These are phyloP conservation scores for Amblyjoppa fuscipennis DNA, from an alignment of 2,888 invertebrate genomes.

Conservation along the genomic window DNA sequence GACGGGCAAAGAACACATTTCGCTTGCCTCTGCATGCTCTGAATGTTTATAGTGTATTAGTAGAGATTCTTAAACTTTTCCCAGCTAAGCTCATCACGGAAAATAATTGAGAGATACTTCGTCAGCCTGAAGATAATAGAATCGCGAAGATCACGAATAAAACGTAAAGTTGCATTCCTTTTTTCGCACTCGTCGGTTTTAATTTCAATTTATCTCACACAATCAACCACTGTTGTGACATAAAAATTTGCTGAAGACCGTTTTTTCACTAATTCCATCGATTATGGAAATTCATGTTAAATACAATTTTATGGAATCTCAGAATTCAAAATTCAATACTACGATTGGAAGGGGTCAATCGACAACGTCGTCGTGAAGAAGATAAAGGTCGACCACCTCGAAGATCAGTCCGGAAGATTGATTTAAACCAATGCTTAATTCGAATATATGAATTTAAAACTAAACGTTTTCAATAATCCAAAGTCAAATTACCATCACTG, in stretches of 20 bases:
- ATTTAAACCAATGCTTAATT: neutral
- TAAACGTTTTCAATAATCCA: neutral
- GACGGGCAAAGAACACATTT: constrained; percentile 3
- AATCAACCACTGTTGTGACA: neutral
- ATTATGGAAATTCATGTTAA: neutral
- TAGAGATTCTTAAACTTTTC: neutral
- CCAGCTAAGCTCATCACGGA: constrained; percentile 53
- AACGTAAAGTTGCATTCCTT: neutral
- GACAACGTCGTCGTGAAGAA: constrained; percentile 56
- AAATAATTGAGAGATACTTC: constrained; percentile 35
- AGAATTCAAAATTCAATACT: neutral
- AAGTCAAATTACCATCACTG: neutral
- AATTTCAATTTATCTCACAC: neutral
- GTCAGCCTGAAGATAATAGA: constrained; percentile 53
- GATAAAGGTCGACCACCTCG: constrained; percentile 53
- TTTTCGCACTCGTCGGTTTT: neutral
- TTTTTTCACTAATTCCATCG: neutral
- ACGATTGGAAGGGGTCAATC: neutral
- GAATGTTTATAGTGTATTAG: constrained; percentile 24
- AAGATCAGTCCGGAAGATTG: constrained; percentile 49
- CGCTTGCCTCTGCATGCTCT: constrained; percentile 49
- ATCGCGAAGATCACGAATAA: constrained; percentile 17
- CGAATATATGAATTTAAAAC: neutral
- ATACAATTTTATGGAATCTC: neutral
- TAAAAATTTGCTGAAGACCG: neutral